Conservation (phyloP, 2,797 vertebrate species). For the Tachyglossus aculeatus region DNA sequence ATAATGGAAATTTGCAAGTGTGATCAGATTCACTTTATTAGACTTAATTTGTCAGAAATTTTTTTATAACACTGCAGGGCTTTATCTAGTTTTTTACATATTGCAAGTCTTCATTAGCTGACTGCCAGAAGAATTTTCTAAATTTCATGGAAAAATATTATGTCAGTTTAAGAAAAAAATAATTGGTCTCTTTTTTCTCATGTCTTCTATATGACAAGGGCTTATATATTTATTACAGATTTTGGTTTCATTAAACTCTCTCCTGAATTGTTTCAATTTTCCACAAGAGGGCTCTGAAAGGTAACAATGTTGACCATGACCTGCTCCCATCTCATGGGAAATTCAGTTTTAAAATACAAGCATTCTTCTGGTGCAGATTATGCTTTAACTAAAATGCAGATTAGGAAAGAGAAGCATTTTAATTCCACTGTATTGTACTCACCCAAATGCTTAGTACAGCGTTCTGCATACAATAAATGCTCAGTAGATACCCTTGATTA, state of each 20-base stretch:
- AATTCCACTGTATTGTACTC: too few relatives aligned
- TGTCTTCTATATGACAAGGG: conserved; percentile 14
- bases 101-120: neutral
- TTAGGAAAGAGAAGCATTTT: too few relatives aligned
- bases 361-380: neutral
- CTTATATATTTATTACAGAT: neutral
- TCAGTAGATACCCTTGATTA: too few relatives aligned
- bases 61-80: conserved; percentile 26
- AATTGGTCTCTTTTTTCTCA: neutral
- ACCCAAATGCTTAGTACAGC: too few relatives aligned
- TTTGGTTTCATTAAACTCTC: neutral
- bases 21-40: conserved; percentile 44
- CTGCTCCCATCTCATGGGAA: conserved; percentile 36
- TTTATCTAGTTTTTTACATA: conserved; percentile 47
- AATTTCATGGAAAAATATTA: neutral
- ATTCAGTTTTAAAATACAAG: neutral
- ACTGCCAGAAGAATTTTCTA: conserved; percentile 25
- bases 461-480: too few relatives aligned
- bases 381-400: conserved; percentile 5
- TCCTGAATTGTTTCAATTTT: neutral
- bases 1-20: conserved; percentile 31
- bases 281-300: conserved; percentile 38
- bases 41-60: conserved; percentile 22
- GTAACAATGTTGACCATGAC: neutral
- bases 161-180: conserved; percentile 20